Conservation (phyloP, 2,797 vertebrate genomes). For the Pogoniulus pusillus region DNA sequence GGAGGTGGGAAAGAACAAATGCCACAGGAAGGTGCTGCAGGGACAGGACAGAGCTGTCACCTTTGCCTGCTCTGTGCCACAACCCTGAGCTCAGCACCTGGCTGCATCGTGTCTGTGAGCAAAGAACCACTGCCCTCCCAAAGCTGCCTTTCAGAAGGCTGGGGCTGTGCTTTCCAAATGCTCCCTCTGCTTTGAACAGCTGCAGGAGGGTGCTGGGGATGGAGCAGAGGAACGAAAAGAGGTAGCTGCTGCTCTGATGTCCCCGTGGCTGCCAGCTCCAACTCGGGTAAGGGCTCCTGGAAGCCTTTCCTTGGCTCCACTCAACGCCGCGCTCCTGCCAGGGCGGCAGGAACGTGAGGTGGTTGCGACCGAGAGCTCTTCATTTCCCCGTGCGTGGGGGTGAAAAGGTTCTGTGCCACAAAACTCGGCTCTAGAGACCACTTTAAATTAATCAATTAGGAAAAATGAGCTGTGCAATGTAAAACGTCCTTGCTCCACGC, state of each 20-base stretch:
- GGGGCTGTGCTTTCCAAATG: neutral
- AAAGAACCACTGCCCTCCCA: neutral
- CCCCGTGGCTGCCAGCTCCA: neutral
- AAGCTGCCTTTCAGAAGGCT: neutral
- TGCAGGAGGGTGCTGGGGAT: neutral
- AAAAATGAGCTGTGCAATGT: slow-evolving; percentile 71
- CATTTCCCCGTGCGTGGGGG: neutral
- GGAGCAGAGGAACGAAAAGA: neutral
- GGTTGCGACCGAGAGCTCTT: neutral
- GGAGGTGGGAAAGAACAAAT: neutral
- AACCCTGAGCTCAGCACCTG: neutral
- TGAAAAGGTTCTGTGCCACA: neutral
- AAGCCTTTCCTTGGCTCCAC: neutral
- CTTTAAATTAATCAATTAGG: slow-evolving; percentile 77
- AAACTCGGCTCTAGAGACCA: neutral
- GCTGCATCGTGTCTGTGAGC: fast-evolving
- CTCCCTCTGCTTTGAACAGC: slow-evolving; percentile 24
- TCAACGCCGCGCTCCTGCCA: fast-evolving
- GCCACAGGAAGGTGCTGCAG: neutral
- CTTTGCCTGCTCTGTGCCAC: neutral
- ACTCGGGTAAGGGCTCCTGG: neutral
- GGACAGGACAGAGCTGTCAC: neutral
- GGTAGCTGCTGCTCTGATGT: slow-evolving; percentile 34
- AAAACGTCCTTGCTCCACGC: slow-evolving; percentile 58
- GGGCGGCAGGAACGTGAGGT: fast-evolving